Percentiles rank a stretch among this genome's conserved stretches.
phyloP scores from a whole-genome alignment of 53 echinoderm and acorn worm genomes.

The Antedon mediterranea region DNA sequence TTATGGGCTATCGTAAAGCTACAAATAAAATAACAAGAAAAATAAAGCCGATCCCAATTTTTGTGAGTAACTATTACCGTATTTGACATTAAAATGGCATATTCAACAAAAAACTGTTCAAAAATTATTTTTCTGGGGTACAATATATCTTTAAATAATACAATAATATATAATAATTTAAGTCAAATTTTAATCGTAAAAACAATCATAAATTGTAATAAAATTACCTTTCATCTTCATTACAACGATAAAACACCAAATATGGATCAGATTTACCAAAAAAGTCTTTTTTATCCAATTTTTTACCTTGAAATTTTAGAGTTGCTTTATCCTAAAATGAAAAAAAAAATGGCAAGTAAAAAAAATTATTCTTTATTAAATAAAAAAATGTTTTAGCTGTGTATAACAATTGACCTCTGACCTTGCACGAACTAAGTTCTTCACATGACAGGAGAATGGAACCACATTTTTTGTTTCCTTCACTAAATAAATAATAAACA shows the following conservation, averaged over 20 bases:
- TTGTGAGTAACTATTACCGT: no score
- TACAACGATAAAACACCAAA: slow-evolving; percentile 87
- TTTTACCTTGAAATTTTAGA: slow-evolving; percentile 61
- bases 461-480: slow-evolving; percentile 31
- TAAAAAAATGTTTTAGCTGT: no score
- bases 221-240: slow-evolving; percentile 44
- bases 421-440: slow-evolving; percentile 97
- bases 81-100: no score
- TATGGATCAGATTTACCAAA: slow-evolving; percentile 97
- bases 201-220: not conserved
- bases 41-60: no score
- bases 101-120: no score
- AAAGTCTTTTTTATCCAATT: slow-evolving; percentile 97
- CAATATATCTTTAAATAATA: no score
- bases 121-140: no score
- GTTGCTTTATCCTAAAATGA: slow-evolving; percentile 47
- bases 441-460: slow-evolving; percentile 63
- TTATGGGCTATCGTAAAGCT: slow-evolving; percentile 92
- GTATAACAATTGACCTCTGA: no score
- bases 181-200: not conserved
- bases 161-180: no score
- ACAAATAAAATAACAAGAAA: not conserved
- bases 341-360: slow-evolving; percentile 5
- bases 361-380: not conserved
- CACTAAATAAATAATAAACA: slow-evolving; percentile 8